Base-by-base conservation (phyloP, 2,797 vertebrate species). In the Tenualosa ilisha region DNA sequence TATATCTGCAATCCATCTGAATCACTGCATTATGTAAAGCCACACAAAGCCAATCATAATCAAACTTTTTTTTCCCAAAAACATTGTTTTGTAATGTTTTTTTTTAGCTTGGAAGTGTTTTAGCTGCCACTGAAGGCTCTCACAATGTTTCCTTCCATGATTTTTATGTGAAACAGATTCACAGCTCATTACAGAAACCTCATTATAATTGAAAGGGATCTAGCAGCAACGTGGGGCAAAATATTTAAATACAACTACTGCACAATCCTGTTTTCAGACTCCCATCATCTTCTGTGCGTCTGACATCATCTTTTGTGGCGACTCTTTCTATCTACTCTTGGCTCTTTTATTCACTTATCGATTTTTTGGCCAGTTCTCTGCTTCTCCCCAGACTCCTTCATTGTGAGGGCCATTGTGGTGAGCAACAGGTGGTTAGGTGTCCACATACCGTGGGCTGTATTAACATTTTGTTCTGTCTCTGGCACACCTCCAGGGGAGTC, bases 401-500 rank as follows among this genome's bases (percentile, higher is more conserved):
- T 79, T 79, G 72, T 79, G 72, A 79, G 37, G 72, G 40, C 40
- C 37, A 79, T 79, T 79, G 72, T 79, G 37, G 40, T 9, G 31
- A 13, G 68, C 68, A 43, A 46, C 72, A 79, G 72, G 72, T 72
- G 65, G 26, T 20, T 20, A 22, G 15, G 37, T 46, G 20, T 46
- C 1, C 8, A 40, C 40, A 43, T 22, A 40, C 72, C 1, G 31
- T 75, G 68, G 20, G 72, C 72, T 22, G 17, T 79, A 46, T 46
- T 79, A 46, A 43, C 40, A 79, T 20, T 79, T 20, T 46, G 37
- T 75, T 37, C 68, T 75, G 68, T 75, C 26, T 13, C 63, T 24
- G 31, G 31, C 12, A 26, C 15, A 26, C 12, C 11, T 72, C 31
- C 31, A 17, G 65, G 31, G 65, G 24, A 65, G 63, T 24, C 24